Base-by-base conservation (phyloP, 92 coral and sea anemone species). In the Paramuricea clavata region DNA sequence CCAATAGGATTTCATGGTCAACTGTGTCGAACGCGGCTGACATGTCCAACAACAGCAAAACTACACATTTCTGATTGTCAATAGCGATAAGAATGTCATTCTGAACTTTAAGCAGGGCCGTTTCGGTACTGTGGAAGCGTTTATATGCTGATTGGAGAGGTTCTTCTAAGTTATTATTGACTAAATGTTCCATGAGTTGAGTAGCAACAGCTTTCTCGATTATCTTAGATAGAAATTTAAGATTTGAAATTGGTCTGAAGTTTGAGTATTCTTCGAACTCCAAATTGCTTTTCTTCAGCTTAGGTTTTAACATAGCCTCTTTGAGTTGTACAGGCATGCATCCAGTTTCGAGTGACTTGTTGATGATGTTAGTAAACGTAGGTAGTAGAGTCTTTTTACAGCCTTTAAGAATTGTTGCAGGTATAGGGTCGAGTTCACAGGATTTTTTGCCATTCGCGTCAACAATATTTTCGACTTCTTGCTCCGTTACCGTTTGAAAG, bases 261-360 rank as follows among this genome's bases (percentile, higher is more conserved):
- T 69, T 88, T 31, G 87, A 13, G 44, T 81, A 88, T 44, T 32
- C 82, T 72, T 82, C 87, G 64, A 42, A 74, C 49, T 81, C 64
- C n/a, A 88, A 86, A 62, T 87, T 80, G 34, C 34, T 81, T 42
- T 88, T 88, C 68, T 88, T 88, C 78, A 88, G 87, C 75, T 82
- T 82, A 25, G 91, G 91, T 76, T 76, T 82, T 31, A 88, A 62
- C 49, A 88, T 83, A 22, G 88, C 91, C 49, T 71, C 68, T 34
- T 88, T 88, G 39, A 82, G 78, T 36, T 82, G 78, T 52, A 3
- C 52, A 35, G 88, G 91, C 84, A 73, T 49, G 39, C 26, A 71
- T 33, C 78, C 91, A 82, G 87, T 81, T 69, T 87, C 70, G 30
- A 87, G 30, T 44, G 88, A 88, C 47, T 82, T 17, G 84, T 88